Evolutionary conservation across 2,797 vertebrate genomes (phyloP).

Genomic region (Myotis planiceps): DNA sequence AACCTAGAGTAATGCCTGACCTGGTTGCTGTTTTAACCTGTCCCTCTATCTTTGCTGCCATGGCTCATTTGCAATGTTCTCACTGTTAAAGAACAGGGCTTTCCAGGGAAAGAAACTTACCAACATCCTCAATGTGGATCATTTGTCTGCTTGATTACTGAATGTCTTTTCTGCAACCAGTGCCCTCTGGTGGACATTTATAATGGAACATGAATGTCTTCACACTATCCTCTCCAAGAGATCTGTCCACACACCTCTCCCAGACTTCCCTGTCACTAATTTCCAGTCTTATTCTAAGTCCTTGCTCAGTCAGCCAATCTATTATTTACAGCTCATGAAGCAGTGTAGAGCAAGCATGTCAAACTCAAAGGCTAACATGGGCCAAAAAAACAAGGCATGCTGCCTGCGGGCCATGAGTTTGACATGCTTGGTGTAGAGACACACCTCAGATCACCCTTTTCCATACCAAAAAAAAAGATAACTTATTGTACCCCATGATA

Average conservation of each 20-base stretch:
- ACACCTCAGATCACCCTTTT: background rate
- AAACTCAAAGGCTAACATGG: too few relatives aligned
- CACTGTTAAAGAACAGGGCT: background rate
- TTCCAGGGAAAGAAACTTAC: background rate
- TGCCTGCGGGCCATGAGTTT: too few relatives aligned
- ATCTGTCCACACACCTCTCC: background rate
- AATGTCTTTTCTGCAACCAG: background rate
- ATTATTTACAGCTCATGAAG: background rate
- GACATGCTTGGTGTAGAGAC: background rate
- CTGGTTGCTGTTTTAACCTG: background rate
- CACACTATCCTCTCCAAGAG: background rate
- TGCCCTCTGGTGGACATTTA: background rate
- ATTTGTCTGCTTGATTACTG: background rate
- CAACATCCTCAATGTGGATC: background rate
- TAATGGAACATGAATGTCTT: background rate
- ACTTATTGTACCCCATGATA: background rate
- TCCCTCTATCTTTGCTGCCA: background rate
- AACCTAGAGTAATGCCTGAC: background rate
- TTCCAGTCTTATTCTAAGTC: background rate
- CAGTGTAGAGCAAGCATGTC: background rate
- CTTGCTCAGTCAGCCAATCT: background rate
- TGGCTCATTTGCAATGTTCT: background rate
- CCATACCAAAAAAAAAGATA: background rate
- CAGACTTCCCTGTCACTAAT: background rate
- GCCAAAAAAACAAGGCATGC: too few relatives aligned